Percentiles rank a stretch among this genome's conserved stretches.
Evolutionary conservation across 2,888 invertebrate genomes (phyloP).

Genomic region (Escarpia spicata): DNA sequence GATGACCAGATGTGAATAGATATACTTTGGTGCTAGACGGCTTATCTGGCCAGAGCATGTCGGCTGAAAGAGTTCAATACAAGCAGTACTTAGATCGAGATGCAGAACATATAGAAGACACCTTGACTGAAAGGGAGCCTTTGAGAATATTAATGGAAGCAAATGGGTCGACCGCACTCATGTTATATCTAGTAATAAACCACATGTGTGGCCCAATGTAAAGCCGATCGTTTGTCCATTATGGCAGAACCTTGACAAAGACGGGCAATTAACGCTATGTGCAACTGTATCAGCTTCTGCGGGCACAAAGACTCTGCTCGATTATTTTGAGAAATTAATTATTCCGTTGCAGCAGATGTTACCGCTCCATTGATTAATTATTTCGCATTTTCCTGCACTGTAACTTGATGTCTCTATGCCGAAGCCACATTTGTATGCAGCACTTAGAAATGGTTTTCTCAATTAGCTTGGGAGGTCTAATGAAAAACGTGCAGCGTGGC

Average conservation of each 20-base stretch:
- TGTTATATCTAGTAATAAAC: background rate
- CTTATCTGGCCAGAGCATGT: background rate
- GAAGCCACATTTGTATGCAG: background rate
- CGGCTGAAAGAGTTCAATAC: background rate
- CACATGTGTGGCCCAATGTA: conserved; percentile 16
- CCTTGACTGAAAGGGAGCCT: background rate
- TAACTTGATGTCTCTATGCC: background rate
- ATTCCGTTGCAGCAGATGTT: conserved; percentile 16
- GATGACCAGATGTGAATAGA: background rate
- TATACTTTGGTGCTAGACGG: background rate
- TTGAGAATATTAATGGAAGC: conserved; percentile 16
- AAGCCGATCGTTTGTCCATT: conserved; percentile 1
- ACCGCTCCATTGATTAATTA: conserved; percentile 16
- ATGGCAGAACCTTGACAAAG: conserved; percentile 13
- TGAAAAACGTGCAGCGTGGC: conserved; percentile 12
- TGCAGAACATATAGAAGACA: background rate
- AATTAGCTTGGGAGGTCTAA: conserved; percentile 16
- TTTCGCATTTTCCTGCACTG: conserved; percentile 11
- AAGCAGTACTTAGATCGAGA: background rate
- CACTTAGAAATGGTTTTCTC: conserved; percentile 16
- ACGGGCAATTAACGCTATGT: conserved; percentile 1
- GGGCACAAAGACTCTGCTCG: conserved; percentile 16
- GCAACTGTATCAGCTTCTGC: conserved; percentile 12
- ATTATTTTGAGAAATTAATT: background rate
- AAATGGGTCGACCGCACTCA: background rate